Evolutionary conservation across 2,113 vertebrate genomes (phyloP).

Genomic region (Strix uralensis): DNA sequence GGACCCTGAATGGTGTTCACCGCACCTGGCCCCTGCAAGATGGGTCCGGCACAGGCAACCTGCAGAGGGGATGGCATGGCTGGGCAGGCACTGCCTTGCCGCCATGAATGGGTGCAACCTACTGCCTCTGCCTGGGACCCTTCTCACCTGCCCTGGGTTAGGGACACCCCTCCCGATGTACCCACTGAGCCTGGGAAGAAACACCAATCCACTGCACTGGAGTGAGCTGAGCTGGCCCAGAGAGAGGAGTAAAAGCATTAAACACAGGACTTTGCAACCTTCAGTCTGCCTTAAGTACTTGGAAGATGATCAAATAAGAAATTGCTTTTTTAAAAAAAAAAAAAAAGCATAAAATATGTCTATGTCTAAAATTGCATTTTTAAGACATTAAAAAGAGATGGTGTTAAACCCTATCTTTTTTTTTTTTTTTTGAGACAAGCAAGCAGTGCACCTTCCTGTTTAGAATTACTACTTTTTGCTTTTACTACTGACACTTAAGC

Average conservation of each 20-base stretch:
- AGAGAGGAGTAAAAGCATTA: not conserved
- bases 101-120: not conserved
- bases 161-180: not conserved
- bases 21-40: not conserved
- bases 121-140: not conserved
- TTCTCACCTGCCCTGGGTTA: too few relatives aligned
- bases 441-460: not conserved
- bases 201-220: fast-evolving
- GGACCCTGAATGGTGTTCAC: not conserved
- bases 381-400: not conserved
- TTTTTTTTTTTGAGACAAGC: not conserved
- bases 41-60: too few relatives aligned
- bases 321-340: too few relatives aligned
- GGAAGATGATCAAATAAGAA: not conserved
- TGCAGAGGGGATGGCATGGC: fast-evolving
- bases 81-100: fast-evolving
- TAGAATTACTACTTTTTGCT: not conserved
- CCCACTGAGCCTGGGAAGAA: not conserved
- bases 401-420: not conserved
- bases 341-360: not conserved
- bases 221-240: not conserved
- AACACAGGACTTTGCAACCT: not conserved
- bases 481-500: not conserved
- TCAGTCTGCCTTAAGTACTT: not conserved
- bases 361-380: not conserved